Evolutionary conservation across 1,140 invertebrate genomes (phyloP).

Genomic region (Hetaerina americana): DNA sequence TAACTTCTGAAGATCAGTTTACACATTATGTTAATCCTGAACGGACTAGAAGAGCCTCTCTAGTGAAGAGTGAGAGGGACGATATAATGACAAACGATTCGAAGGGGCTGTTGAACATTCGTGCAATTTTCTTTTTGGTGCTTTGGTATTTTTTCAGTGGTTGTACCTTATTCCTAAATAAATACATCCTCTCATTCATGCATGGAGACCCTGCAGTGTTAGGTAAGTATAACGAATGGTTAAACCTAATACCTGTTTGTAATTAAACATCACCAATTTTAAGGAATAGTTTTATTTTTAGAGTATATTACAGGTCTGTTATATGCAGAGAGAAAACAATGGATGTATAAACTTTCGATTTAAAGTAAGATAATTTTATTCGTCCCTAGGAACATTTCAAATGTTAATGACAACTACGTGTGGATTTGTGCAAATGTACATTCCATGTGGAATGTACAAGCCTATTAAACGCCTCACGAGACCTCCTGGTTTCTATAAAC

Average conservation of each 20-base stretch:
- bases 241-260: conserved; percentile 7
- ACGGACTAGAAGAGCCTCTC: neutral
- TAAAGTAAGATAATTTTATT: conserved; percentile 10
- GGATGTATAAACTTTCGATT: neutral
- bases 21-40: neutral
- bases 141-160: conserved; percentile 70
- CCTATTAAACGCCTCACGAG: conserved; percentile 42
- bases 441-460: conserved; percentile 60
- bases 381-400: conserved; percentile 50
- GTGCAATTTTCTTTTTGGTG: conserved; percentile 52
- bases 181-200: conserved; percentile 65
- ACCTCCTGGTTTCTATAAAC: conserved; percentile 58
- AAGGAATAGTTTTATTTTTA: too few species aligned
- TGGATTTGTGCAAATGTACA: conserved; percentile 64
- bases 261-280: neutral
- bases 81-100: neutral
- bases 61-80: neutral
- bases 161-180: conserved; percentile 69
- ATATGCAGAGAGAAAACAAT: too few species aligned
- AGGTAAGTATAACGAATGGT: conserved; percentile 35
- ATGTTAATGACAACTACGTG: conserved; percentile 64
- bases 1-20: neutral
- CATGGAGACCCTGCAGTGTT: conserved; percentile 65
- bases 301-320: too few species aligned
- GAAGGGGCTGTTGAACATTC: conserved; percentile 42